Percentiles rank a stretch among this genome's conserved stretches.
These are phyloP conservation scores for Murina feae DNA, from an alignment of 2,113 vertebrate species.

Conservation along the genomic window DNA sequence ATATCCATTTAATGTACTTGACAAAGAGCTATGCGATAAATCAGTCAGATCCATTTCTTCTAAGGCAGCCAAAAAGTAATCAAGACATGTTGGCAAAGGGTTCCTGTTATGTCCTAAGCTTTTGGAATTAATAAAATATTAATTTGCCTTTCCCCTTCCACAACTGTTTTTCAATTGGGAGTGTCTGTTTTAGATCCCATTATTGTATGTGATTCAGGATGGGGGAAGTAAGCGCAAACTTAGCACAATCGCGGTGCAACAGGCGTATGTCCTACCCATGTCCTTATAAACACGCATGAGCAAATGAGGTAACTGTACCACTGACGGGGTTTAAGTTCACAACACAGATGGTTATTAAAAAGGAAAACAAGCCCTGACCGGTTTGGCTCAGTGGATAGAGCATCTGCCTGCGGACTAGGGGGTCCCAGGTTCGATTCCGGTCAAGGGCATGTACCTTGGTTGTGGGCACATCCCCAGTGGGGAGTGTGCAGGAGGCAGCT, in stretches of 20 bases:
- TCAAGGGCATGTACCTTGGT: too few species aligned
- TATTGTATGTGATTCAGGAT: rapidly evolving
- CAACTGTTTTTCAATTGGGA: slow-evolving; percentile 70
- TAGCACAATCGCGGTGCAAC: rapidly evolving
- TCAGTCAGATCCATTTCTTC: background rate
- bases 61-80: slow-evolving; percentile 67
- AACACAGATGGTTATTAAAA: background rate
- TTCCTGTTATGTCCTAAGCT: slow-evolving; percentile 43
- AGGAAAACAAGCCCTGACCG: background rate
- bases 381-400: too few species aligned
- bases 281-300: background rate
- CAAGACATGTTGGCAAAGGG: slow-evolving; percentile 72
- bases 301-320: background rate
- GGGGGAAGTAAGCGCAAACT: background rate
- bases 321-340: background rate
- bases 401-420: too few species aligned
- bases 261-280: rapidly evolving
- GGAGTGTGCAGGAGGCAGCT: too few species aligned
- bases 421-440: too few species aligned
- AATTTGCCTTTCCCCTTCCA: slow-evolving; percentile 61
- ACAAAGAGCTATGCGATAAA: background rate
- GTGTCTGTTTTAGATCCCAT: slow-evolving; percentile 1
- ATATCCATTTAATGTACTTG: background rate
- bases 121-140: slow-evolving; percentile 68
- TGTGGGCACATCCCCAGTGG: too few species aligned